phyloP scores from a whole-genome alignment of 23 tunicate species.

The Phallusia fumigata region DNA sequence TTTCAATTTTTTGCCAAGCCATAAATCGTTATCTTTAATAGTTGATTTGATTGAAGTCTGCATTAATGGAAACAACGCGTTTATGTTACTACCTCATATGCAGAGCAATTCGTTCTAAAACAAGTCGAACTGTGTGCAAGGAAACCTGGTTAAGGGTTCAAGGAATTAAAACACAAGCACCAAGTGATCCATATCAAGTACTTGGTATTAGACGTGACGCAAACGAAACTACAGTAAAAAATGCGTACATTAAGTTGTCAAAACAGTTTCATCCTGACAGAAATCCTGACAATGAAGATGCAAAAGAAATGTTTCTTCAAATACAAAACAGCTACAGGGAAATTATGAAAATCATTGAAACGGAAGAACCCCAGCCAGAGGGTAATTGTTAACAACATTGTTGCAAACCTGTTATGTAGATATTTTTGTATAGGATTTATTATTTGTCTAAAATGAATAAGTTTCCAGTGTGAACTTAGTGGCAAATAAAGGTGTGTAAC shows the following conservation, averaged over 20 bases:
- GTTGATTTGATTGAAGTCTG: not conserved
- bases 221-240: conserved; percentile 31
- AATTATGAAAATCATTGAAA: conserved; percentile 41
- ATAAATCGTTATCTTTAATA: not conserved
- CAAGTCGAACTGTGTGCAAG: not conserved
- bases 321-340: conserved; percentile 55
- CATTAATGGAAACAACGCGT: not conserved
- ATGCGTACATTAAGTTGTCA: conserved; percentile 56
- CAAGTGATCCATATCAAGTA: conserved; percentile 55
- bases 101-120: not conserved
- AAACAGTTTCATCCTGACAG: conserved; percentile 64
- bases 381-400: too few relatives aligned
- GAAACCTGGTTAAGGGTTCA: too few relatives aligned
- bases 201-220: conserved; percentile 39
- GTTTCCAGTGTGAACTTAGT: too few relatives aligned
- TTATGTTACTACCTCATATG: not conserved
- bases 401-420: too few relatives aligned
- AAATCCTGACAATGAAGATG: conserved; percentile 45
- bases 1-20: not conserved
- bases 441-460: too few relatives aligned
- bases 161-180: not conserved
- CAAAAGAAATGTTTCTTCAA: conserved; percentile 50
- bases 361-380: not conserved
- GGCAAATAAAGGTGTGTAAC: too few relatives aligned
- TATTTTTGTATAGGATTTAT: too few relatives aligned